Conservation (phyloP, 2,888 invertebrate genomes). For the Drosophila prolongata region DNA sequence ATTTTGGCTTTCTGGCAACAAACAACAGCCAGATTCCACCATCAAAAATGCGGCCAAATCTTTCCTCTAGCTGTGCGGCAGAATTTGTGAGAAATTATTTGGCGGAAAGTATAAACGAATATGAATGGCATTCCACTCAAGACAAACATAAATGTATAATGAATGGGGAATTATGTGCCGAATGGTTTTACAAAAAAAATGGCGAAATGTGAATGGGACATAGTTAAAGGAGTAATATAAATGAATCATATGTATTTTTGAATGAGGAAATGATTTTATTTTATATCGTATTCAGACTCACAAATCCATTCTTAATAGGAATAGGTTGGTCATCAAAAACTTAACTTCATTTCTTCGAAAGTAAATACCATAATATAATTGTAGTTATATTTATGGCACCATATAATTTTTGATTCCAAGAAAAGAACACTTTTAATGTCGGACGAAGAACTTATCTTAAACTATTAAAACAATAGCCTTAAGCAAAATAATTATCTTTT, state of each 20-base stretch:
- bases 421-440: no score
- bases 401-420: no score
- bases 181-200: constrained; percentile 2
- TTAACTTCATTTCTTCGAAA: no score
- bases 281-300: no score
- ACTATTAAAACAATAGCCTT: no score
- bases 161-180: constrained; percentile 3
- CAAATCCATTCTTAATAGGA: no score
- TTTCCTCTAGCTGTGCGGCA: constrained; percentile 8
- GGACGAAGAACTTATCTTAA: no score
- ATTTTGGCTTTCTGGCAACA: constrained; percentile 55
- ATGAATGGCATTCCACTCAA: constrained; percentile 35
- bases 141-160: constrained; percentile 19
- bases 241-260: no score
- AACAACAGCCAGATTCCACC: constrained; percentile 25
- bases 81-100: background rate
- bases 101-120: constrained; percentile 27
- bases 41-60: constrained; percentile 26
- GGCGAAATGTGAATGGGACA: background rate
- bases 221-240: background rate
- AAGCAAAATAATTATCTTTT: background rate
- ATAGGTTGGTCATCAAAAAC: no score
- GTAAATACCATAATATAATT: no score
- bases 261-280: no score
- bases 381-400: no score